Percentiles rank a stretch among this genome's conserved stretches.
phyloP scores from a whole-genome alignment of 2,888 invertebrate genomes.

The Xylocampa areola region DNA sequence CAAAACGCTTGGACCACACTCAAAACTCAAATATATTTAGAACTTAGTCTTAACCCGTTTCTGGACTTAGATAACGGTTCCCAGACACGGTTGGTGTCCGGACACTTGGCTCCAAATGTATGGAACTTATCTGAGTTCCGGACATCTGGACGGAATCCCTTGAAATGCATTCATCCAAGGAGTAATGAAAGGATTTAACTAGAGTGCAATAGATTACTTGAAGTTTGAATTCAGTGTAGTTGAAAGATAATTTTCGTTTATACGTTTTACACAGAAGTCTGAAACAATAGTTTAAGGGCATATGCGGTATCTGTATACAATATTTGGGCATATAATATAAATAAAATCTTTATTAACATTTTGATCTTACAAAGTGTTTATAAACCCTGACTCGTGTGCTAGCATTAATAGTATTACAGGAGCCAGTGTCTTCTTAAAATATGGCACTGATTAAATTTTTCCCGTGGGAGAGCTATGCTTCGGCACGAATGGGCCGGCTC shows the following conservation, averaged over 20 bases:
- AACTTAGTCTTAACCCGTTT: constrained; percentile 55
- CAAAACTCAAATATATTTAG: constrained; percentile 58
- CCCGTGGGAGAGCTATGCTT: no score
- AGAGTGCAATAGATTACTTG: constrained; percentile 21
- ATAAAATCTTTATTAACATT: no score
- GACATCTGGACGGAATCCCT: constrained; percentile 35
- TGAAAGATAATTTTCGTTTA: neutral
- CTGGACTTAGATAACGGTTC: constrained; percentile 49
- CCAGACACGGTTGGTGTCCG: constrained; percentile 36
- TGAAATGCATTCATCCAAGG: constrained; percentile 46
- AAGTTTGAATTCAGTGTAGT: neutral
- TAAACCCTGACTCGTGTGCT: no score
- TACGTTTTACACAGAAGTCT: neutral
- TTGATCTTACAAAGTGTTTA: no score
- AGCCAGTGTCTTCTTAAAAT: no score
- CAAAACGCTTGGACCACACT: constrained; percentile 31
- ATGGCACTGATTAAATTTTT: no score
- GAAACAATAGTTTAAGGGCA: no score
- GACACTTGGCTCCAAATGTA: constrained; percentile 47
- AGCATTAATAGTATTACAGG: no score
- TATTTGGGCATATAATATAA: no score
- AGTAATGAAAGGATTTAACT: constrained; percentile 47
- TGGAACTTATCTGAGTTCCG: constrained; percentile 40
- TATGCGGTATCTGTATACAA: no score
- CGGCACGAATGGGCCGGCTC: no score